Base-by-base conservation (phyloP, 37 sponge, comb jelly and placozoan genomes). In the Spongilla lacustris region DNA sequence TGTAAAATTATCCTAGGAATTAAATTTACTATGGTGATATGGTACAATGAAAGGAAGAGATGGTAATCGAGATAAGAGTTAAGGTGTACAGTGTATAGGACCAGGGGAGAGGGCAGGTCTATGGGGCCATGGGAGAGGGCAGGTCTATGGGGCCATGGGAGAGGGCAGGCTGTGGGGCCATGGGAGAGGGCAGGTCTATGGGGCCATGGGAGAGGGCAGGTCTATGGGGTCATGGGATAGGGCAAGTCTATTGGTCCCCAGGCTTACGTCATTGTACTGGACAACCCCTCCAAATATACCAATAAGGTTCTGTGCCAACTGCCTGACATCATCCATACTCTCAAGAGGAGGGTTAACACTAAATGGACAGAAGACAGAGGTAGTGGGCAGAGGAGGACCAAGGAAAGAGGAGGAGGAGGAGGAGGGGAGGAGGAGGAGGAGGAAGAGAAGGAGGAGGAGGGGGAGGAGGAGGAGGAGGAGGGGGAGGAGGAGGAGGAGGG, bases 231-330 rank as follows among this genome's bases (percentile, higher is more conserved):
- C 17, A 26, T n/a, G 10, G 14, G 29, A 78, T 27, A n/a, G 24
- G 10, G 11, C n/a, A n/a, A n/a, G n/a, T n/a, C n/a, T n/a, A 41
- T 9, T 41, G 6, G 41, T 9, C 6, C 6, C 41, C 41, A 41
- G 41, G 6, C 41, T 41, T 41, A 41, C 41, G 6, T 41, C 41
- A 41, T 96, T 96, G 89, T 96, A 93, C 85, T 96, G 96, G 35
- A 96, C 96, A n/a, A 96, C 50, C 1, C 83, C 94, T 73, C 81
- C 75, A 50, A 96, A 91, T 58, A 74, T 88, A 12, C 94, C 94
- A 27, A 90, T 92, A 37, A 93, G 46, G n/a, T 32, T 83, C 38
- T 81, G 38, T 29, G 91, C 81, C 34, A 93, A 30, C 29, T 66
- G 84, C 31, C n/a, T 22, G 11, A 85, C 81, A 71, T 96, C 94